phyloP scores from a whole-genome alignment of 2,888 invertebrate genomes.

The Euproctis similis region DNA sequence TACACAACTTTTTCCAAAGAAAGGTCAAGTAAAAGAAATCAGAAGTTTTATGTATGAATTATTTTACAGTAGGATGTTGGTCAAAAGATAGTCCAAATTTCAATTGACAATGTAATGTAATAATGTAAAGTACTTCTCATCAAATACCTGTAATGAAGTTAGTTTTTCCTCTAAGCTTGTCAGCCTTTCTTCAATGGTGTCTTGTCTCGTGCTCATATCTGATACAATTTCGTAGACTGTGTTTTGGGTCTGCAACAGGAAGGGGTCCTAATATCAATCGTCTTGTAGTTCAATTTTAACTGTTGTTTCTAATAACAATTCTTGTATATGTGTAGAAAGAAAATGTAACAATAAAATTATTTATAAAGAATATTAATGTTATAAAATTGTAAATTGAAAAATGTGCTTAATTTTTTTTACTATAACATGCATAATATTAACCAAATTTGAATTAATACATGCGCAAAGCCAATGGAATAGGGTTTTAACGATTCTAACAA shows the following conservation, averaged over 20 bases:
- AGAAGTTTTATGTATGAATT: no score
- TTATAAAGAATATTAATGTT: neutral
- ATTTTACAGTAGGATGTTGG: no score
- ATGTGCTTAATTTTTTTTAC: slow-evolving; percentile 2
- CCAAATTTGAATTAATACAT: slow-evolving; percentile 2
- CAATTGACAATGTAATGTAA: neutral
- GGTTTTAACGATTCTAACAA: no score
- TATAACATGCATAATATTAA: slow-evolving; percentile 19
- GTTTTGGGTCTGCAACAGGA: slow-evolving; percentile 92
- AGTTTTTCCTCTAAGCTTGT: slow-evolving; percentile 95
- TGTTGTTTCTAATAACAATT: slow-evolving; percentile 44
- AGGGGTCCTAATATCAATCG: slow-evolving; percentile 76
- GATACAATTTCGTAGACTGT: slow-evolving; percentile 98
- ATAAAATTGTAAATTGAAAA: slow-evolving; percentile 3
- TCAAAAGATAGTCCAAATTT: no score
- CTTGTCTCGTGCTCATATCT: slow-evolving; percentile 96
- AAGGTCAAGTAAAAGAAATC: no score
- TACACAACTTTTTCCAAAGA: no score
- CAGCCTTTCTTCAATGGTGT: slow-evolving; percentile 93
- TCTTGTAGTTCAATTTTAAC: slow-evolving; percentile 60
- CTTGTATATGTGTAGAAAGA: slow-evolving; percentile 28
- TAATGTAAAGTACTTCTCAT: no score
- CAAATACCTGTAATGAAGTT: slow-evolving; percentile 82
- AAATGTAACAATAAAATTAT: slow-evolving; percentile 9
- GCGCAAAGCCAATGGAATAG: neutral